phyloP scores from a whole-genome alignment of 92 coral and sea anemone species.

The Actinernus sp. region DNA sequence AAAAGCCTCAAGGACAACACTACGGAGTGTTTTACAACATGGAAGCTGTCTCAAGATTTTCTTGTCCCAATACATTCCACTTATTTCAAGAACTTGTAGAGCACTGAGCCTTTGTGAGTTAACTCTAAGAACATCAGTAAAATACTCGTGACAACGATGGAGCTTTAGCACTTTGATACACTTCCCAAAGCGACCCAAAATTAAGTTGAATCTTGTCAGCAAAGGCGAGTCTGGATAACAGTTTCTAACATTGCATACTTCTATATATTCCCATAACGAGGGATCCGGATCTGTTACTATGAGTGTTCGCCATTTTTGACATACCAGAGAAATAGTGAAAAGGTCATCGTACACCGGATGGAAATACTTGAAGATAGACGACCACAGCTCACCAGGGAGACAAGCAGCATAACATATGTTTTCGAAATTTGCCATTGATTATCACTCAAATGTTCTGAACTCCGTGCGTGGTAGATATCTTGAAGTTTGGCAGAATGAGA shows the following conservation, averaged over 20 bases:
- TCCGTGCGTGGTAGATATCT: too few species aligned
- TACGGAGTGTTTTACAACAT: conserved; percentile 60
- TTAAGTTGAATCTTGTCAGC: conserved; percentile 53
- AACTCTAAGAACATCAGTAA: conserved; percentile 45
- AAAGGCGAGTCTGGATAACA: conserved; percentile 63
- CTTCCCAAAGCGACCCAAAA: conserved; percentile 49
- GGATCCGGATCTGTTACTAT: conserved; percentile 73
- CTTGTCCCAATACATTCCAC: conserved; percentile 76
- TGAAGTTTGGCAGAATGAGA: too few species aligned
- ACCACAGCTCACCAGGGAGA: conserved; percentile 85
- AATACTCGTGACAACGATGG: conserved; percentile 73
- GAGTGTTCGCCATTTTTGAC: conserved; percentile 73
- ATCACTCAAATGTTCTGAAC: too few species aligned
- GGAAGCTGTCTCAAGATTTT: conserved; percentile 55
- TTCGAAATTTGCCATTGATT: too few species aligned
- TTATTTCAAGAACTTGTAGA: conserved; percentile 61
- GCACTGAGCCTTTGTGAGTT: conserved; percentile 33
- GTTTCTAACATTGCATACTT: conserved; percentile 56
- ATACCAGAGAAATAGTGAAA: conserved; percentile 59
- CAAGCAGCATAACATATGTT: neutral
- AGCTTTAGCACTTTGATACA: conserved; percentile 55
- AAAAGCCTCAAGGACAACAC: conserved; percentile 58
- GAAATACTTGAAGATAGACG: conserved; percentile 64
- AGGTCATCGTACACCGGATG: conserved; percentile 82
- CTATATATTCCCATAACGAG: conserved; percentile 72